Percentiles rank a stretch among this genome's conserved stretches.
phyloP scores from a whole-genome alignment of 2,888 invertebrate genomes.

The Morpho deidamia region DNA sequence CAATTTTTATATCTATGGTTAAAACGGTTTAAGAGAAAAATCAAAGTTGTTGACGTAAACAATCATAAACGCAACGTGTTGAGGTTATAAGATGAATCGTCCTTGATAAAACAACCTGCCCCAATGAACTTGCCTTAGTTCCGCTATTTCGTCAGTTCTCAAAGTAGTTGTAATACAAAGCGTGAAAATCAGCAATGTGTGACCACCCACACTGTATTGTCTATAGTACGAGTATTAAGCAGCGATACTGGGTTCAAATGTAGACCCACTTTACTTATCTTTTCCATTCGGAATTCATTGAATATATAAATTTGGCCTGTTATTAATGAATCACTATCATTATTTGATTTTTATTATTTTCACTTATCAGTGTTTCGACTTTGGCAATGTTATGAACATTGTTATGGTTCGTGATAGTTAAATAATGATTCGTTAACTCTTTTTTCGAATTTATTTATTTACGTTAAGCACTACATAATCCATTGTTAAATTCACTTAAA shows the following conservation, averaged over 20 bases:
- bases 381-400: no score
- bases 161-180: slow-evolving; percentile 16
- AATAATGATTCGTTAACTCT: no score
- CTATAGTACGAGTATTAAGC: slow-evolving; percentile 16
- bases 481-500: no score
- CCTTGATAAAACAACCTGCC: slow-evolving; percentile 20
- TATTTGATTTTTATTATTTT: no score
- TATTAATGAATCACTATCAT: slow-evolving; percentile 1
- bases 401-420: no score
- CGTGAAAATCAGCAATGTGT: slow-evolving; percentile 25
- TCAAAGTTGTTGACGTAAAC: neutral
- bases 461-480: no score
- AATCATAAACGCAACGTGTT: slow-evolving; percentile 8
- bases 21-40: no score
- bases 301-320: slow-evolving; percentile 2
- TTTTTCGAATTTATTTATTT: no score
- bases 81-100: slow-evolving; percentile 1
- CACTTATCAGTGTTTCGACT: no score
- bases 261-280: slow-evolving; percentile 1
- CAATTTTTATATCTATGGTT: no score
- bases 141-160: slow-evolving; percentile 16
- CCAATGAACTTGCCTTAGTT: slow-evolving; percentile 17
- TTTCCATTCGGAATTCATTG: slow-evolving; percentile 1
- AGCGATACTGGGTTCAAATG: slow-evolving; percentile 8
- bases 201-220: slow-evolving; percentile 25